Conservation (phyloP, 2,797 vertebrate genomes). For the Adelosebastes latens region DNA sequence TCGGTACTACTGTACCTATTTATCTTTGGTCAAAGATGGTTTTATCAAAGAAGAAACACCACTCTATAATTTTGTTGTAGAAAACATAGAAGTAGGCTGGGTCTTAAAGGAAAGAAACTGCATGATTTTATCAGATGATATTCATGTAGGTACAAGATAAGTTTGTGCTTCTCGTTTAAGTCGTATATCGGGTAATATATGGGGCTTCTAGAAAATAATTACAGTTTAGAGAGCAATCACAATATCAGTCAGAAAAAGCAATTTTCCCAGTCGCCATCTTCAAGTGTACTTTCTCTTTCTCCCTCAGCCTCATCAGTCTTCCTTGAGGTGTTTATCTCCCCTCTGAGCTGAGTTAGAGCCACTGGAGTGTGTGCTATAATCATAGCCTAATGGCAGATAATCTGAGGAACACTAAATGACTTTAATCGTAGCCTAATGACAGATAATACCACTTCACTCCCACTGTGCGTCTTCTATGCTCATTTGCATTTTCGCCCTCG, state of each 20-base stretch:
- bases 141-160: not conserved
- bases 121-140: not conserved
- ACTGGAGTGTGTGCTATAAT: constrained; percentile 56
- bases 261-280: constrained; percentile 13
- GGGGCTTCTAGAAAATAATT: not conserved
- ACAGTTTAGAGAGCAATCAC: not conserved
- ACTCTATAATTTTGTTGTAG: no score
- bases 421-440: constrained; percentile 54
- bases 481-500: not conserved
- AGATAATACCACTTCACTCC: constrained; percentile 7
- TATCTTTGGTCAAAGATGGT: not conserved
- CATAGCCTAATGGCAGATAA: constrained; percentile 62
- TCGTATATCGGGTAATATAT: not conserved
- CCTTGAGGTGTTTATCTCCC: constrained; percentile 33
- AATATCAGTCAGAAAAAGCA: not conserved
- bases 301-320: constrained; percentile 19
- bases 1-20: not conserved
- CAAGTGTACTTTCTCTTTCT: not conserved
- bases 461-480: not conserved
- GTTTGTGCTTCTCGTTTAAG: not conserved
- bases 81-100: not conserved
- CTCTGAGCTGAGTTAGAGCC: constrained; percentile 33
- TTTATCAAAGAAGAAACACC: no score
- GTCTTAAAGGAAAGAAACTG: not conserved
- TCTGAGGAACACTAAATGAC: constrained; percentile 57